A percentile compares a stretch with the other conserved stretches of the same genome.
Evolutionary conservation across 1,140 invertebrate genomes (phyloP).

Genomic region (Laodelphax striatellus): DNA sequence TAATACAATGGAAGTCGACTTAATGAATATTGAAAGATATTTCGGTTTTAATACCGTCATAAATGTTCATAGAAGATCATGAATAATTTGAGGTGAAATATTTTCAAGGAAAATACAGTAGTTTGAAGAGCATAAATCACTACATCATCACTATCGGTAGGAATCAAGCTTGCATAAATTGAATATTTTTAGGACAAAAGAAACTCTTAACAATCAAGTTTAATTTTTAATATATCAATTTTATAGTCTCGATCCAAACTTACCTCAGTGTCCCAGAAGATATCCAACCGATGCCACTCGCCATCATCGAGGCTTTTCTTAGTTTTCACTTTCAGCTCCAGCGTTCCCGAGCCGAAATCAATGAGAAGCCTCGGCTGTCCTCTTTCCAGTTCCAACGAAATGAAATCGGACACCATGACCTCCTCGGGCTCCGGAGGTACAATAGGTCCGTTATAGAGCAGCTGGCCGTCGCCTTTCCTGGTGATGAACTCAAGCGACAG

Average conservation of each 20-base stretch:
- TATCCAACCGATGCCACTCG: conserved; percentile 90
- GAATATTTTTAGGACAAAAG: no score
- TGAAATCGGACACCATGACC: conserved; percentile 82
- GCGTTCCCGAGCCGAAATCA: conserved; percentile 89
- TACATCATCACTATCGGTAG: no score
- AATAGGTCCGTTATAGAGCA: conserved; percentile 94
- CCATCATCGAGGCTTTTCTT: conserved; percentile 81
- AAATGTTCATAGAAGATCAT: no score
- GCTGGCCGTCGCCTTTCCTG: conserved; percentile 74
- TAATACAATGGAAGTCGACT: no score
- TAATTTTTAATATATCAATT: no score
- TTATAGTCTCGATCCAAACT: not conserved
- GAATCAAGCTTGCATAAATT: no score
- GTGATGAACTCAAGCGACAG: conserved; percentile 93
- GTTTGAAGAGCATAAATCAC: no score
- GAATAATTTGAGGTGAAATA: no score
- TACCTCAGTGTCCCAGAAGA: conserved; percentile 88
- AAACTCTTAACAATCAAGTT: no score
- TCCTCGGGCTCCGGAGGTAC: conserved; percentile 81
- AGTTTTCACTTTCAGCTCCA: conserved; percentile 80
- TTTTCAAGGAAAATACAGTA: no score
- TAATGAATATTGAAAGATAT: no score
- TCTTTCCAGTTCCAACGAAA: conserved; percentile 81
- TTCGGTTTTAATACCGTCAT: no score
- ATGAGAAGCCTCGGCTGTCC: conserved; percentile 83